Percentiles rank a stretch among this genome's conserved stretches.
Conservation (phyloP, 2,888 invertebrate species). For the Meteorus colon region DNA sequence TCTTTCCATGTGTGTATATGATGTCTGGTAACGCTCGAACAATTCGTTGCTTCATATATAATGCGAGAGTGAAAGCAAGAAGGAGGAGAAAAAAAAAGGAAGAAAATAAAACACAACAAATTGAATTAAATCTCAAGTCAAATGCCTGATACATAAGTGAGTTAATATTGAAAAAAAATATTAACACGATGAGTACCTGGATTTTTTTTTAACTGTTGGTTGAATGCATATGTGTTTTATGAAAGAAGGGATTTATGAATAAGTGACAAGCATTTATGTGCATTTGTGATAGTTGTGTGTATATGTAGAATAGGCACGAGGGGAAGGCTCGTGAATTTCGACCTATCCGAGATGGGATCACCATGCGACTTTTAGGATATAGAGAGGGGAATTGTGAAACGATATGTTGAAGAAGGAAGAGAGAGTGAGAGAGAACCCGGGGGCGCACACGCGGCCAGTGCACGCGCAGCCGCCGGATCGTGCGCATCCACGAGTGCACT, state of each 20-base stretch:
- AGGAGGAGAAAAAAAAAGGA: neutral
- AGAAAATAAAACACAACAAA: neutral
- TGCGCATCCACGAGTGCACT: slow-evolving; percentile 62
- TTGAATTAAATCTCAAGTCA: neutral
- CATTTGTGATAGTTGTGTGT: neutral
- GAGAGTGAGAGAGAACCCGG: slow-evolving; percentile 43
- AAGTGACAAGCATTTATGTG: slow-evolving; percentile 3
- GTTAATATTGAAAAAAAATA: slow-evolving; percentile 13
- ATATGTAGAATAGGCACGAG: slow-evolving; percentile 29
- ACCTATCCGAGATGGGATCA: slow-evolving; percentile 38
- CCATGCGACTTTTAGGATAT: slow-evolving; percentile 40
- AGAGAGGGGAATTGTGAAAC: slow-evolving; percentile 30
- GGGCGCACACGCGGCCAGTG: slow-evolving; percentile 60
- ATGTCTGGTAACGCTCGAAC: neutral
- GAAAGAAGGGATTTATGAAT: slow-evolving; percentile 3
- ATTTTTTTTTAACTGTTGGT: neutral
- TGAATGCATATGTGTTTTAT: neutral
- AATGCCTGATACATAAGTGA: slow-evolving; percentile 5
- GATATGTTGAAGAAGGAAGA: slow-evolving; percentile 37
- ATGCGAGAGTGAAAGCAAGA: neutral
- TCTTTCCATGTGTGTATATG: neutral
- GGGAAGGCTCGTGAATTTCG: slow-evolving; percentile 19
- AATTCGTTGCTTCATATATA: slow-evolving; percentile 9
- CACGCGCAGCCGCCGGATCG: slow-evolving; percentile 69
- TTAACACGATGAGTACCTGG: neutral